These are phyloP conservation scores for Rhinogobius similis DNA, from an alignment of 2,113 vertebrate species.

Conservation along the genomic window DNA sequence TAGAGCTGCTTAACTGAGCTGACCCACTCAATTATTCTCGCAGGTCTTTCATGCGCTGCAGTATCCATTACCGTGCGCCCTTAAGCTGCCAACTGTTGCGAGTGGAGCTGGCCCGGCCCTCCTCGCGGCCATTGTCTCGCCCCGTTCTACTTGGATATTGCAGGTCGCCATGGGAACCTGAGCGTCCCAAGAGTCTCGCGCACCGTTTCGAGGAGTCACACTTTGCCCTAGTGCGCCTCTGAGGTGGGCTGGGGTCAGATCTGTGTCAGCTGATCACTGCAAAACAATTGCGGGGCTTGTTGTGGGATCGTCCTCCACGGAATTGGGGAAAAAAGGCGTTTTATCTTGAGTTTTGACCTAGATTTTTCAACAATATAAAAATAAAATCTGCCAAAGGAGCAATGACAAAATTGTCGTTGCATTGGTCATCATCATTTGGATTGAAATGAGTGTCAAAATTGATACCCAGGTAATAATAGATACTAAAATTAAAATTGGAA, in stretches of 20 bases:
- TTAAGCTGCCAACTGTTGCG: constrained; percentile 70
- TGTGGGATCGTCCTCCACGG: not conserved
- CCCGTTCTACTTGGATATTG: constrained; percentile 47
- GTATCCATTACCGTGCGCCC: constrained; percentile 65
- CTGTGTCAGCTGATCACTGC: constrained; percentile 63
- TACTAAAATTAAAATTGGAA: too few species aligned
- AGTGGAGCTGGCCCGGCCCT: constrained; percentile 36
- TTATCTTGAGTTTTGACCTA: not conserved
- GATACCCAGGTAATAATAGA: too few species aligned
- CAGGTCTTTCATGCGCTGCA: constrained; percentile 49
- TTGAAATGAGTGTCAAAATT: too few species aligned
- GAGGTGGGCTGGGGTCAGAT: constrained; percentile 31
- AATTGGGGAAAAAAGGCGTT: not conserved
- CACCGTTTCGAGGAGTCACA: constrained; percentile 51
- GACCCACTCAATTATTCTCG: constrained; percentile 58
- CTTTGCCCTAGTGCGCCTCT: constrained; percentile 30
- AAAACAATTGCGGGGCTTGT: constrained; percentile 52
- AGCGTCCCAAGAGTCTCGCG: constrained; percentile 31
- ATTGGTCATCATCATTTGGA: too few species aligned
- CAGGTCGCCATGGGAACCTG: constrained; percentile 58
- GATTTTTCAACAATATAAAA: too few species aligned
- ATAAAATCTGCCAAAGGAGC: too few species aligned
- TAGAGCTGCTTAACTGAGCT: constrained; percentile 20
- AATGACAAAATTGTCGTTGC: too few species aligned
- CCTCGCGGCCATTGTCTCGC: constrained; percentile 50